These are phyloP conservation scores for Lingula anatina DNA, from an alignment of 2,888 invertebrate species.

Conservation along the genomic window DNA sequence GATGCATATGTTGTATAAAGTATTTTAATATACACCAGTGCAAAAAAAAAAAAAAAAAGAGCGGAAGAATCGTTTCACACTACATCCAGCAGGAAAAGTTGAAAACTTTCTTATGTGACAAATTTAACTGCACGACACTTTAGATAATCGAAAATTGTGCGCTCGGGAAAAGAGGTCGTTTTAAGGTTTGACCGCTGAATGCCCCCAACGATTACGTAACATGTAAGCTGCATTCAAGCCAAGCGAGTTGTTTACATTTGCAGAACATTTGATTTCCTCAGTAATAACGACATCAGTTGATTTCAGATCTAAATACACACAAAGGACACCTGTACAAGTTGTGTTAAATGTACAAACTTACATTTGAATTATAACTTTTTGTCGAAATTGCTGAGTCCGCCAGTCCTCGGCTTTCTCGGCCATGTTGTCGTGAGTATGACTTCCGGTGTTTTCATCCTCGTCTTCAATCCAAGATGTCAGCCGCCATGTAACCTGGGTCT, in stretches of 20 bases:
- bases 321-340: background rate
- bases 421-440: conserved; percentile 11
- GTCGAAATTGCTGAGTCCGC: conserved; percentile 29
- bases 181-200: background rate
- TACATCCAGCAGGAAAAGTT: too few species aligned
- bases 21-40: too few species aligned
- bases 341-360: conserved; percentile 13
- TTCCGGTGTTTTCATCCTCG: background rate
- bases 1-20: too few species aligned
- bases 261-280: background rate
- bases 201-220: background rate
- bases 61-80: too few species aligned
- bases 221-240: background rate
- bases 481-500: too few species aligned
- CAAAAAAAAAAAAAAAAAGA: background rate
- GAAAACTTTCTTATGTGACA: too few species aligned
- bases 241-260: background rate
- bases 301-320: background rate
- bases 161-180: too few species aligned
- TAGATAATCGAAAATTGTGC: too few species aligned
- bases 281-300: background rate
- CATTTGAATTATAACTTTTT: conserved; percentile 35
- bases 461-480: too few species aligned
- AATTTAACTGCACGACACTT: too few species aligned
- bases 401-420: conserved; percentile 28